Percentiles rank a stretch among this genome's conserved stretches.
phyloP scores from a whole-genome alignment of 37 sponge, comb jelly and placozoan genomes.

The Diacarnus erythraeanus region DNA sequence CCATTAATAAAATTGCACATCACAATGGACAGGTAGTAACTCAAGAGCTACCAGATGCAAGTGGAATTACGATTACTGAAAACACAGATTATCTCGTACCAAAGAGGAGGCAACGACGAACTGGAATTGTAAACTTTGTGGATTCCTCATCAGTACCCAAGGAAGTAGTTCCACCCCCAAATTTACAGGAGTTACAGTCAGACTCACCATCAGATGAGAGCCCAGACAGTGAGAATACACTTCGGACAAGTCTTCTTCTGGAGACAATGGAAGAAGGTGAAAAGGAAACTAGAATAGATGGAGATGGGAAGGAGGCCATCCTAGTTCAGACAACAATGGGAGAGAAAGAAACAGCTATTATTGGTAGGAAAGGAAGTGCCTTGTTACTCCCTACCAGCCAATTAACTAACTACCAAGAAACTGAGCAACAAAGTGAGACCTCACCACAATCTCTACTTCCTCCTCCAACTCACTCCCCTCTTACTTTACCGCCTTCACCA shows the following conservation, averaged over 20 bases:
- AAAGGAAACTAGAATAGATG: conserved; percentile 53
- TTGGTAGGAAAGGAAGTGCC: conserved; percentile 27
- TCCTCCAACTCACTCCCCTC: conserved; percentile 18
- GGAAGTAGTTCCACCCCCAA: too few relatives aligned
- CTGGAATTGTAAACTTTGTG: too few relatives aligned
- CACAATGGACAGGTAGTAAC: conserved; percentile 52
- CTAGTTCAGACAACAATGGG: conserved; percentile 51
- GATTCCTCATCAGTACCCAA: too few relatives aligned
- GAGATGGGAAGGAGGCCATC: conserved; percentile 20
- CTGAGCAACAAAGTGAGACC: background rate
- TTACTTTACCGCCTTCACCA: conserved; percentile 7
- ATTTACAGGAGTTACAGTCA: background rate
- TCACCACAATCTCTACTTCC: background rate
- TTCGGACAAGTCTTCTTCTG: conserved; percentile 22
- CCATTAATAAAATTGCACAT: background rate
- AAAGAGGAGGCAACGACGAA: conserved; percentile 11
- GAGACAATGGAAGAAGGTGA: conserved; percentile 56
- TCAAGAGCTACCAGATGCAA: conserved; percentile 42
- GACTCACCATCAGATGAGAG: background rate
- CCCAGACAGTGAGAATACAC: background rate
- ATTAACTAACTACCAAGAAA: conserved; percentile 18
- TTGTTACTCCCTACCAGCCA: conserved; percentile 36
- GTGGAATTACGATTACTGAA: conserved; percentile 18
- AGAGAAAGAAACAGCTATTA: conserved; percentile 58
- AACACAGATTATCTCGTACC: background rate